These are phyloP conservation scores for Empidonax alnorum DNA, from an alignment of 2,113 vertebrate genomes.

Conservation along the genomic window DNA sequence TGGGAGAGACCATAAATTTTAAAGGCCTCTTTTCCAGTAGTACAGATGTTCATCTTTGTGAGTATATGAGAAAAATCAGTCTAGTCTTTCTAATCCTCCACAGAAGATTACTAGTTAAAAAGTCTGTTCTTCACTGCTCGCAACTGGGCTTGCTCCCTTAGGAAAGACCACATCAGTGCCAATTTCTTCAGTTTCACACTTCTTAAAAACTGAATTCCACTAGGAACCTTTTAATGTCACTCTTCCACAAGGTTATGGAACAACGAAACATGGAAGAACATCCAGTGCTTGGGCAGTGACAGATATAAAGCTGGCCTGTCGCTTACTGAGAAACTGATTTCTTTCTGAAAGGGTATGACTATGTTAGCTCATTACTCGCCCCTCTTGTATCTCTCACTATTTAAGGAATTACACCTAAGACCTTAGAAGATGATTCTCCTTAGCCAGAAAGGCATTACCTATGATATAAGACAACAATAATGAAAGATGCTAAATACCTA, in stretches of 20 bases:
- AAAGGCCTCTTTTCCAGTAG: neutral
- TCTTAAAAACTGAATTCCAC: neutral
- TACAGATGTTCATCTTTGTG: neutral
- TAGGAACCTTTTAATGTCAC: neutral
- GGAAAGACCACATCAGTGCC: conserved; percentile 6
- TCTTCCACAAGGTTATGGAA: conserved; percentile 32
- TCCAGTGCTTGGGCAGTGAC: neutral
- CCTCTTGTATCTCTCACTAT: neutral
- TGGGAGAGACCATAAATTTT: neutral
- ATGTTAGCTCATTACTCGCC: rapidly evolving
- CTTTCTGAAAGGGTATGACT: neutral
- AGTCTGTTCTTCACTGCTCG: neutral
- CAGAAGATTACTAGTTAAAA: neutral
- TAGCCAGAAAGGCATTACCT: neutral
- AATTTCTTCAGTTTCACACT: neutral
- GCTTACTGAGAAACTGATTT: neutral
- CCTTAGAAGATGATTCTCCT: neutral
- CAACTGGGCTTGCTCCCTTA: neutral
- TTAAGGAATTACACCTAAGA: neutral
- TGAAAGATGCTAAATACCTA: neutral
- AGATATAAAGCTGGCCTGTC: neutral
- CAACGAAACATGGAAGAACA: neutral
- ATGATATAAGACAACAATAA: neutral
- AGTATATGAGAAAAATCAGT: neutral
- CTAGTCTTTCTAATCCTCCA: neutral